Base-by-base conservation (phyloP, 2,113 vertebrate genomes). In the Cephalopholis sonnerati region DNA sequence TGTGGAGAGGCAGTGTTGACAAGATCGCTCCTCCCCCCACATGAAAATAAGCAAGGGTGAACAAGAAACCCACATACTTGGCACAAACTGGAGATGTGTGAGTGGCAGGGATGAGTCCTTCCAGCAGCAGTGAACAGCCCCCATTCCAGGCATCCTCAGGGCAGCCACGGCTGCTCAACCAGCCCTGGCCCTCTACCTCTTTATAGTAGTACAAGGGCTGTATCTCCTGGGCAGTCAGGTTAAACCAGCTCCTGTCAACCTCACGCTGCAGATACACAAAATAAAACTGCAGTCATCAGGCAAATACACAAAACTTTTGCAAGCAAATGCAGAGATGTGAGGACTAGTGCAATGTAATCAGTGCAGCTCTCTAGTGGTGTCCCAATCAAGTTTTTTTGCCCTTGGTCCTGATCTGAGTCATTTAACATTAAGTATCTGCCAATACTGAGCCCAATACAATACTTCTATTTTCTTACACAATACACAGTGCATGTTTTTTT, bases 141-240 rank as follows among this genome's bases (percentile, higher is more conserved):
- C 98, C 98, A 0, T 91, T 91, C 98, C 98, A 99, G 77, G 96
- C 96, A 0, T 97, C 97, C 2, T 93, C 90, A 4, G 96, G 92
- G 84, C 95, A 98, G 85, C 96, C 95, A 4, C 85, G 86, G 5
- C 91, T 96, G 88, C 54, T 94, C 90, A 98, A 87, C 94, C 85
- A 93, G 88, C 96, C 92, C 1, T 13, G n/a, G 0, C 12, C 92
- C 29, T 3, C 79, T 15, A 92, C 57, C 36, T 36, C 66, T 0
- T 69, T 55, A 16, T 90, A 92, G 0, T 89, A 85, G 67, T 97
- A 97, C 17, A 97, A 53, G 0, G 98, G 98, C 92, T 99, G 98
- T 39, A 95, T 54, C 65, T 99, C 96, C 94, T 99, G 98, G 0
- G 95, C 95, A 0, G 94, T 95, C 11, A 96, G 93, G 84, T 99